Percentiles rank a stretch among this genome's conserved stretches.
These are phyloP conservation scores for Bombus consobrinus DNA, from an alignment of 1,140 invertebrate genomes.

Conservation along the genomic window DNA sequence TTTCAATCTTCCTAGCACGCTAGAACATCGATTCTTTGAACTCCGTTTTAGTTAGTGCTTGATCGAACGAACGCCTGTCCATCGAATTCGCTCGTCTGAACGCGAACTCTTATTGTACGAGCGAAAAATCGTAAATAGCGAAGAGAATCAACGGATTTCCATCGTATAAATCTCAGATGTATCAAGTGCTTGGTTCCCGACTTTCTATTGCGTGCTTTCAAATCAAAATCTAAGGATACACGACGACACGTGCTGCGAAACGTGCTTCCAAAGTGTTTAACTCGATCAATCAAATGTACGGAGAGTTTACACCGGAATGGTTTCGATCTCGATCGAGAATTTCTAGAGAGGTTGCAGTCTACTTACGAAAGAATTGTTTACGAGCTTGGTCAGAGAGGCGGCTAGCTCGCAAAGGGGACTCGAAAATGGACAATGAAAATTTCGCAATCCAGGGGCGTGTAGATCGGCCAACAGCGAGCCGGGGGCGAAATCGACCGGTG, in stretches of 20 bases:
- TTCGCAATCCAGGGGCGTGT: constrained; percentile 39
- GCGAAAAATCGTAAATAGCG: too few species aligned
- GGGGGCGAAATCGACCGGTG: constrained; percentile 32
- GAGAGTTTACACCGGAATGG: not conserved
- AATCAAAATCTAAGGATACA: too few species aligned
- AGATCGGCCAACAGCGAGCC: not conserved
- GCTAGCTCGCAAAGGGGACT: not conserved
- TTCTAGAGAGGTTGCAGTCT: not conserved
- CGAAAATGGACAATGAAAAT: constrained; percentile 41
- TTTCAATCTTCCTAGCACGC: too few species aligned
- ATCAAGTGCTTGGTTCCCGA: too few species aligned
- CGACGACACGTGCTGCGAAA: not conserved
- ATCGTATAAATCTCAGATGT: too few species aligned
- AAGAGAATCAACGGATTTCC: too few species aligned
- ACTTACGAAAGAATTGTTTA: constrained; percentile 19
- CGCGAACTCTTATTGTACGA: too few species aligned
- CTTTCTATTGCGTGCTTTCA: too few species aligned
- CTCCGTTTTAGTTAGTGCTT: too few species aligned
- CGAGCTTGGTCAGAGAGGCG: not conserved
- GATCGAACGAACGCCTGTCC: too few species aligned
- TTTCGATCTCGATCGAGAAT: not conserved
- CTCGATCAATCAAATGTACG: not conserved
- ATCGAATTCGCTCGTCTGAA: too few species aligned
- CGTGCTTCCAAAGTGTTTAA: not conserved
- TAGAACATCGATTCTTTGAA: too few species aligned